phyloP scores from a whole-genome alignment of 2,888 invertebrate genomes.

The Tetragnatha montana region DNA sequence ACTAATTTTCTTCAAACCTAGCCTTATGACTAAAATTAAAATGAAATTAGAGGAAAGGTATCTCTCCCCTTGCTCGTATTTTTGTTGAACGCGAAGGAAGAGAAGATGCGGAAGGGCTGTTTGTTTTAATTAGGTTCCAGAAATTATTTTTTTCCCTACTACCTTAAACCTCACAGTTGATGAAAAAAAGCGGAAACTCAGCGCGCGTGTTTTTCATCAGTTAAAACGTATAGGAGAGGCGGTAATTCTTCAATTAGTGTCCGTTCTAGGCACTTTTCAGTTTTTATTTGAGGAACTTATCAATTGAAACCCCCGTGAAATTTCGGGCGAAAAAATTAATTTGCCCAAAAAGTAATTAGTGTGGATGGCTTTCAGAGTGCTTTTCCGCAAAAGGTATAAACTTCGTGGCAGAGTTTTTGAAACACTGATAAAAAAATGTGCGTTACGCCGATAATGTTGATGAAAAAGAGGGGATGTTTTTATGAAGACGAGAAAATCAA shows the following conservation, averaged over 20 bases:
- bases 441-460: no score
- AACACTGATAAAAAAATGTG: no score
- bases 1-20: background rate
- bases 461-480: no score
- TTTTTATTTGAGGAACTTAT: background rate
- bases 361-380: background rate
- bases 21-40: background rate
- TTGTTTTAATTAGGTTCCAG: background rate
- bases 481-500: no score
- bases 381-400: background rate
- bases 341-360: background rate
- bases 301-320: background rate
- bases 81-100: background rate
- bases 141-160: background rate
- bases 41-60: background rate
- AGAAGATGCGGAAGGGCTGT: background rate
- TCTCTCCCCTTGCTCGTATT: background rate
- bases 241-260: background rate
- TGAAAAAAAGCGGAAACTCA: background rate
- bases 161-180: background rate
- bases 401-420: no score
- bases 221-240: background rate
- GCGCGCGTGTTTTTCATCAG: background rate
- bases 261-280: background rate
- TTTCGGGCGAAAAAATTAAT: background rate